These are phyloP conservation scores for Cryptotermes secundus DNA, from an alignment of 1,140 invertebrate species.

Conservation along the genomic window DNA sequence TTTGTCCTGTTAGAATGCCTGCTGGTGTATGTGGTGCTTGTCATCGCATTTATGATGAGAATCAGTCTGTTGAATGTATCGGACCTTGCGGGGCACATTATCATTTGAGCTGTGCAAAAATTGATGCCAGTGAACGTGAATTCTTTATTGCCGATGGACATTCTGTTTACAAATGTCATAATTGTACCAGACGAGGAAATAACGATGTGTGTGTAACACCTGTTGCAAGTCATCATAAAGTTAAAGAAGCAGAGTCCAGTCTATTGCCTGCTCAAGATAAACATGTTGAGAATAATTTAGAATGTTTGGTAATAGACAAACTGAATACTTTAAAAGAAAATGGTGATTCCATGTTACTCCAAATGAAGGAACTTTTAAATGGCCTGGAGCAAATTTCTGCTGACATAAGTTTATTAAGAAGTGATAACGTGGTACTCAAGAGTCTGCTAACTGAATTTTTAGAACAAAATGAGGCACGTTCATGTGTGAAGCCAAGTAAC, in stretches of 20 bases:
- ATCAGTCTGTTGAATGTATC: neutral
- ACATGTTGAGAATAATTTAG: neutral
- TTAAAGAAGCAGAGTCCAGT: neutral
- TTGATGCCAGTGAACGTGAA: neutral
- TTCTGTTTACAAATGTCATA: neutral
- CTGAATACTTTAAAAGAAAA: neutral
- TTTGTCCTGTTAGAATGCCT: neutral
- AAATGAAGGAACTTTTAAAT: neutral
- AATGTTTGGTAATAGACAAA: neutral
- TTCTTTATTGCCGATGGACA: neutral
- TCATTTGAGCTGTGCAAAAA: neutral
- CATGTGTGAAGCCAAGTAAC: neutral
- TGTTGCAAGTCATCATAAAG: neutral
- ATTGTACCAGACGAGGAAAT: slow-evolving; percentile 11
- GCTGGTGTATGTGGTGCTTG: slow-evolving; percentile 2
- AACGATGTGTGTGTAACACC: neutral
- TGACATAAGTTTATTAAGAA: neutral
- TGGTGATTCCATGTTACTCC: neutral
- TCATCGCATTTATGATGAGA: neutral
- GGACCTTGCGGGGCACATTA: neutral
- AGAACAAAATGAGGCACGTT: neutral
- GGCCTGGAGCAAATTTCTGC: neutral
- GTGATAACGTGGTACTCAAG: neutral
- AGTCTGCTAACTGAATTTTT: neutral
- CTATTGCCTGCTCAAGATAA: neutral